phyloP scores from a whole-genome alignment of 2,113 vertebrate species.

The Leptobrachium ailaonicum region DNA sequence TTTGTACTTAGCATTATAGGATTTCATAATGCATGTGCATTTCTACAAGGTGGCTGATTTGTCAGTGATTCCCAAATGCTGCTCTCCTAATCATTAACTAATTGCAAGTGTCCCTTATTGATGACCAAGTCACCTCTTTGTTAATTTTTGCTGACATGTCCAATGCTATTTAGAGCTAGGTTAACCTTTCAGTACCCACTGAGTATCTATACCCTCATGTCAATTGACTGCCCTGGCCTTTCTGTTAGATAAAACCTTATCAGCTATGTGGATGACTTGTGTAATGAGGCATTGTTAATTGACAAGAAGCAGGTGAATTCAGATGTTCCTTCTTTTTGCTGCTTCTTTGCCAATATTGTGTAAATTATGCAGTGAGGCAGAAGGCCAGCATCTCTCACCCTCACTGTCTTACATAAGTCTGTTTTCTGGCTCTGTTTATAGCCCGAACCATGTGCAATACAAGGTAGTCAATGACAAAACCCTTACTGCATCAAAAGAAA shows the following conservation, averaged over 20 bases:
- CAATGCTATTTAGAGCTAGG: conserved; percentile 77
- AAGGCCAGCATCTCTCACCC: neutral
- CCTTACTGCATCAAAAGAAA: too few relatives aligned
- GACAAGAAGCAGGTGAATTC: conserved; percentile 78
- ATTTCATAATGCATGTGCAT: conserved; percentile 76
- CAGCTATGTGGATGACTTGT: conserved; percentile 88
- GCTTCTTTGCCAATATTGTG: conserved; percentile 45
- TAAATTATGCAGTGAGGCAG: conserved; percentile 6
- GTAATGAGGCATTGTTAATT: conserved; percentile 94
- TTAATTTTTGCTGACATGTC: conserved; percentile 96
- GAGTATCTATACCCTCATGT: conserved; percentile 81
- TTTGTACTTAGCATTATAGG: conserved; percentile 54
- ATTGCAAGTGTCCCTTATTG: conserved; percentile 93
- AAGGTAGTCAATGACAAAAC: too few relatives aligned
- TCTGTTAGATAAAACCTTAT: conserved; percentile 92
- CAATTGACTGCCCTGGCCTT: conserved; percentile 87
- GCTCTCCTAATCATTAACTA: conserved; percentile 93
- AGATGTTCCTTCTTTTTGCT: conserved; percentile 61
- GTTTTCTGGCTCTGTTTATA: too few relatives aligned
- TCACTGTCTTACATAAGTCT: neutral
- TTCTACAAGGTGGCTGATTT: conserved; percentile 83
- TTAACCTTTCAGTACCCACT: conserved; percentile 91
- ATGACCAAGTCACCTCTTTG: conserved; percentile 76
- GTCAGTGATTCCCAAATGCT: conserved; percentile 81
- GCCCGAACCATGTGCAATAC: too few relatives aligned